Conservation (phyloP, 2,888 invertebrate genomes). For the Tholera decimalis region DNA sequence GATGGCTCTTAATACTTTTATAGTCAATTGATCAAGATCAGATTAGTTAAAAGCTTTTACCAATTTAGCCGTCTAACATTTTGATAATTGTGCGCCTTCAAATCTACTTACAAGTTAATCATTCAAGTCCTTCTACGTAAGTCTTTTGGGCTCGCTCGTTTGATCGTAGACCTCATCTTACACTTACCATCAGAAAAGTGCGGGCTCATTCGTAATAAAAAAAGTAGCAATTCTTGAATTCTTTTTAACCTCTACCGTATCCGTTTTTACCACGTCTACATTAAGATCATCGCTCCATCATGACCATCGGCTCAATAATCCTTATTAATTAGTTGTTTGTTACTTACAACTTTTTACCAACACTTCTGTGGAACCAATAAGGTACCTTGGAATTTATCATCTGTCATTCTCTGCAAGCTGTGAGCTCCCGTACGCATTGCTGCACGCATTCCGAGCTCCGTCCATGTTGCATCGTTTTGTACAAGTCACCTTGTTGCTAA, state of each 20-base stretch:
- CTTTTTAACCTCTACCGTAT: neutral
- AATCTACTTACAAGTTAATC: neutral
- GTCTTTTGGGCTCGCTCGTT: too few species aligned
- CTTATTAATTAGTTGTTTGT: slow-evolving; percentile 13
- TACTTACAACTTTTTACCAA: slow-evolving; percentile 29
- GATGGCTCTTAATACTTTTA: too few species aligned
- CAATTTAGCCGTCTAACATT: neutral
- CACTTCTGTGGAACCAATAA: slow-evolving; percentile 29
- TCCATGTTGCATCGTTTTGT: slow-evolving; percentile 10
- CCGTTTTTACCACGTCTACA: neutral
- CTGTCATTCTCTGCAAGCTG: slow-evolving; percentile 47
- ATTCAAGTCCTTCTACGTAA: too few species aligned
- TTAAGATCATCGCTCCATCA: neutral
- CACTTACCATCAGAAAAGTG: too few species aligned
- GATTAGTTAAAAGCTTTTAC: neutral
- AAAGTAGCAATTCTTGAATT: neutral
- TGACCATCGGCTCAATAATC: neutral
- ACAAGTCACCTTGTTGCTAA: slow-evolving; percentile 6
- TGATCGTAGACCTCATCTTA: too few species aligned
- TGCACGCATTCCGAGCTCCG: slow-evolving; percentile 20
- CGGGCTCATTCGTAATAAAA: too few species aligned
- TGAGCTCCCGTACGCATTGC: slow-evolving; percentile 26
- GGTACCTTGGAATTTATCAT: slow-evolving; percentile 41
- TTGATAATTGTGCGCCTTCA: neutral
- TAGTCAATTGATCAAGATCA: neutral